phyloP scores from a whole-genome alignment of 2,888 invertebrate species.

The Ommatoiulus sabulosus region DNA sequence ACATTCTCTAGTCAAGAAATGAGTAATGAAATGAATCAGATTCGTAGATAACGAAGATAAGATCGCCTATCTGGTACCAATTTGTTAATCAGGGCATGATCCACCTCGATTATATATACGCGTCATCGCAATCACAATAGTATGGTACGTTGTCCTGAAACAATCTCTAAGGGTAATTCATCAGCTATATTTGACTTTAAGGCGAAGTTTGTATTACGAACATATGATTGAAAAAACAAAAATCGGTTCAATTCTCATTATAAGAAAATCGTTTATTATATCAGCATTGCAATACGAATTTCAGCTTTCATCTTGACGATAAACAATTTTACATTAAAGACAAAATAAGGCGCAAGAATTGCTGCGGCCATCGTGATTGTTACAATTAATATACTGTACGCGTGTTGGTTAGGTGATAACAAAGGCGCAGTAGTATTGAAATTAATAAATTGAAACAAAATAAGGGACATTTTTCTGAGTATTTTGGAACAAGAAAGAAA shows the following conservation, averaged over 20 bases:
- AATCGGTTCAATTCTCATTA: too few species aligned
- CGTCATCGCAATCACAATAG: background rate
- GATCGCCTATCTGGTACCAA: background rate
- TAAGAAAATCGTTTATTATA: background rate
- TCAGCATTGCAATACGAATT: background rate
- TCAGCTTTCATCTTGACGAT: background rate
- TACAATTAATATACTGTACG: too few species aligned
- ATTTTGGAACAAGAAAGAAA: too few species aligned
- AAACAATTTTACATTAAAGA: background rate
- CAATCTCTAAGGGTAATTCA: background rate
- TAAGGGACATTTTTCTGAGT: too few species aligned
- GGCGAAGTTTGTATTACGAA: background rate
- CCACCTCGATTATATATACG: background rate
- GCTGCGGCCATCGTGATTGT: too few species aligned
- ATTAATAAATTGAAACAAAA: too few species aligned
- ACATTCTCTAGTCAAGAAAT: background rate
- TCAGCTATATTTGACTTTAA: background rate
- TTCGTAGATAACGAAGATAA: background rate
- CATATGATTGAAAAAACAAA: background rate
- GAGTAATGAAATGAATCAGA: constrained; percentile 14
- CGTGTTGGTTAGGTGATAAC: too few species aligned
- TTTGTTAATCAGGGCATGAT: background rate
- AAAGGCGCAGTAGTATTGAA: too few species aligned
- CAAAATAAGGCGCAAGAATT: too few species aligned
- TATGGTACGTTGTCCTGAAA: background rate